Evolutionary conservation across 2,797 vertebrate genomes (phyloP).

Genomic region (Pipistrellus nathusii): DNA sequence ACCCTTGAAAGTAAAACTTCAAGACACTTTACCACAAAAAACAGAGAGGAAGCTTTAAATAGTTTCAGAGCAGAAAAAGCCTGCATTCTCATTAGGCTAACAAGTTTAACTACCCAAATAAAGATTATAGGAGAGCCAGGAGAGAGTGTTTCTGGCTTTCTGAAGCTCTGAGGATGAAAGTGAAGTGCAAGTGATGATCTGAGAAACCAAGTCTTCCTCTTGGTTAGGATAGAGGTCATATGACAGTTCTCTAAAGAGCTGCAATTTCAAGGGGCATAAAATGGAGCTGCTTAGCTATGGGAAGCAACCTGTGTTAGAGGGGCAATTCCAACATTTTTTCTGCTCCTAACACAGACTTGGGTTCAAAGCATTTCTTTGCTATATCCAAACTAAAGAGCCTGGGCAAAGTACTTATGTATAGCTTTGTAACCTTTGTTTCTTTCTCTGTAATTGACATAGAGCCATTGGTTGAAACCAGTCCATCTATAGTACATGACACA

Average conservation of each 20-base stretch:
- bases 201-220: neutral
- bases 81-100: constrained; percentile 61
- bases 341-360: constrained; percentile 38
- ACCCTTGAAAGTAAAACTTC: constrained; percentile 58
- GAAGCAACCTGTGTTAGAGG: neutral
- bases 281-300: neutral
- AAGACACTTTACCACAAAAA: constrained; percentile 71
- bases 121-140: constrained; percentile 4
- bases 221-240: neutral
- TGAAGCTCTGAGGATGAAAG: neutral
- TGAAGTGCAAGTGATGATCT: neutral
- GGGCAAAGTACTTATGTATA: neutral
- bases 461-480: neutral
- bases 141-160: constrained; percentile 21
- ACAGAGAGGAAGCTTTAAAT: constrained; percentile 65
- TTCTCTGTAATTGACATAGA: neutral
- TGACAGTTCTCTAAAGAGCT: neutral
- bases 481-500: neutral
- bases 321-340: neutral
- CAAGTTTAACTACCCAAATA: constrained; percentile 50
- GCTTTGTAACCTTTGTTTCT: constrained; percentile 18
- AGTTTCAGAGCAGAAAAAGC: constrained; percentile 51
- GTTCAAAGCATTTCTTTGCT: constrained; percentile 24
- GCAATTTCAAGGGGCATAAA: neutral
- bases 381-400: neutral